Conservation (phyloP, 2,888 invertebrate species). For the Heliothis peltigera region DNA sequence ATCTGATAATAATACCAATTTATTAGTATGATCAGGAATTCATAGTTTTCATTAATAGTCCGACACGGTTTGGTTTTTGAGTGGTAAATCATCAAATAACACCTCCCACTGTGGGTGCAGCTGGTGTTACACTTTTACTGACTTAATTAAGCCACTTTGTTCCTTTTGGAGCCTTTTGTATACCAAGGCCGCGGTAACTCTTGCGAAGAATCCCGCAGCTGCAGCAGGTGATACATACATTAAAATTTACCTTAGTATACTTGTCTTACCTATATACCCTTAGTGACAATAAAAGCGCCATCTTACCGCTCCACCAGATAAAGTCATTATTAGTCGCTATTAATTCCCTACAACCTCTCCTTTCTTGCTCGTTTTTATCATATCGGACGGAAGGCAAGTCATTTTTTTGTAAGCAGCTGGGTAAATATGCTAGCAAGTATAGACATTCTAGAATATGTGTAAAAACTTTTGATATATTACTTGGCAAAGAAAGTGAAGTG, state of each 20-base stretch:
- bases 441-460: constrained; percentile 1
- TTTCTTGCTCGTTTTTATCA: constrained; percentile 58
- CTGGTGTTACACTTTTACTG: too few relatives aligned
- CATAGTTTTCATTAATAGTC: too few relatives aligned
- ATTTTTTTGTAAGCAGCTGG: constrained; percentile 54
- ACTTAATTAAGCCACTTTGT: too few relatives aligned
- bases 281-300: constrained; percentile 50
- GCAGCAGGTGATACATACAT: background rate
- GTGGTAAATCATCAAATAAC: too few relatives aligned
- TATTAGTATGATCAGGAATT: too few relatives aligned
- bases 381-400: constrained; percentile 21
- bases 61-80: too few relatives aligned
- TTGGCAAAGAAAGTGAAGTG: background rate
- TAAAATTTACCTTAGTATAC: background rate
- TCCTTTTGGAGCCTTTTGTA: too few relatives aligned
- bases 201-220: too few relatives aligned
- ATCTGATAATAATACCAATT: too few relatives aligned
- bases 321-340: constrained; percentile 78
- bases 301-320: constrained; percentile 65
- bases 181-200: too few relatives aligned
- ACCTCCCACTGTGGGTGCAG: too few relatives aligned
- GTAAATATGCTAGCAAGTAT: constrained; percentile 36
- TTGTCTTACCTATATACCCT: background rate
- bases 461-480: constrained; percentile 31
- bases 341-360: constrained; percentile 67